Percentiles rank a stretch among this genome's conserved stretches.
Conservation (phyloP, 1,140 invertebrate species). For the Sinonovacula constricta region DNA sequence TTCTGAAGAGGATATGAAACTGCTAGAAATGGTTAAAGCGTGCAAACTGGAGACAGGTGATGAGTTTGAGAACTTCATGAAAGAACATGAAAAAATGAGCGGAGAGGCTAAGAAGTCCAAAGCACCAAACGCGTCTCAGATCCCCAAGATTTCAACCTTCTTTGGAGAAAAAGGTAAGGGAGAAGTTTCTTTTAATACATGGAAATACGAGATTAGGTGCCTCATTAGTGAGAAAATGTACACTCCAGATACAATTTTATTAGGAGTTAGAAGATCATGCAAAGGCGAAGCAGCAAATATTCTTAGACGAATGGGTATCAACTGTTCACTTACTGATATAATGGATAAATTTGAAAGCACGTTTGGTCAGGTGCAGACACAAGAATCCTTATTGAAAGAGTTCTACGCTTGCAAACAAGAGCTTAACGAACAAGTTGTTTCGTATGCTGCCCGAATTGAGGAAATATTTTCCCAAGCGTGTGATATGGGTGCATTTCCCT, state of each 20-base stretch:
- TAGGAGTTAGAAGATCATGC: slow-evolving; percentile 15
- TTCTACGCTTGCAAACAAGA: slow-evolving; percentile 14
- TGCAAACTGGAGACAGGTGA: too few relatives aligned
- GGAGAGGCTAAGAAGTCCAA: too few relatives aligned
- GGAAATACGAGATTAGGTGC: slow-evolving; percentile 15
- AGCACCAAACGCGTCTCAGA: too few relatives aligned
- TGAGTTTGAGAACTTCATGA: too few relatives aligned
- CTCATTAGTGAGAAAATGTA: not conserved
- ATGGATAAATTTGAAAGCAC: slow-evolving; percentile 6
- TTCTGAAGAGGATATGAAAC: too few relatives aligned
- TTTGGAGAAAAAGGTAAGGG: slow-evolving; percentile 17
- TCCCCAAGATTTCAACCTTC: slow-evolving; percentile 11
- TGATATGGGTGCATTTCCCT: not conserved
- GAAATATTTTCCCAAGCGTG: slow-evolving; percentile 11
- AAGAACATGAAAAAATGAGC: too few relatives aligned
- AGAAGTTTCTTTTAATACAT: slow-evolving; percentile 1
- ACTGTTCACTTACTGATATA: not conserved
- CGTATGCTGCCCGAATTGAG: slow-evolving; percentile 2
- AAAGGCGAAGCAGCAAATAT: slow-evolving; percentile 15
- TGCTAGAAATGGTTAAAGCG: too few relatives aligned
- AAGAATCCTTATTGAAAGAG: not conserved
- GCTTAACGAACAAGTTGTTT: not conserved
- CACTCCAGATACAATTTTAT: not conserved
- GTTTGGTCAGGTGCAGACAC: not conserved
- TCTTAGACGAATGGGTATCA: slow-evolving; percentile 7